Percentiles rank a stretch among this genome's conserved stretches.
These are phyloP conservation scores for Crossocerus cetratus DNA, from an alignment of 2,888 invertebrate genomes.

Conservation along the genomic window DNA sequence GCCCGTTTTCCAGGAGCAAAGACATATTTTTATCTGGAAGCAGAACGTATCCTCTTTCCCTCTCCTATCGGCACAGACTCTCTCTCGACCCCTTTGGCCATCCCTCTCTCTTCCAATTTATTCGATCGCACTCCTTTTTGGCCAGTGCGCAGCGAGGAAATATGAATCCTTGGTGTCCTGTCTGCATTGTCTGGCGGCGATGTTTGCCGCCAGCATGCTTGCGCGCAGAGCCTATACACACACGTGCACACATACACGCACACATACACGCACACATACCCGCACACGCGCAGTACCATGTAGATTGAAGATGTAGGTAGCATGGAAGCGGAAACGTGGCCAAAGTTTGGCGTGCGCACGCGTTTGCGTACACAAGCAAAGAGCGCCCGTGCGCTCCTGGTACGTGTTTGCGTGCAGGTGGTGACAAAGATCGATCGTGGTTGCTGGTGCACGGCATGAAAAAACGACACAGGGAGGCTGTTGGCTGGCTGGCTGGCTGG, in stretches of 20 bases:
- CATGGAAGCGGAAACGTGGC: constrained; percentile 21
- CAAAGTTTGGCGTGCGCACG: constrained; percentile 15
- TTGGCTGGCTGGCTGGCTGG: background rate
- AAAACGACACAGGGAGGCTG: constrained; percentile 22
- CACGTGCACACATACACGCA: too few species aligned
- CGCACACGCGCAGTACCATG: too few species aligned
- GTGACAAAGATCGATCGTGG: constrained; percentile 61
- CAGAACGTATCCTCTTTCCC: constrained; percentile 18
- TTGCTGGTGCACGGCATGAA: constrained; percentile 35
- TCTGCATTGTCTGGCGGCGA: constrained; percentile 53
- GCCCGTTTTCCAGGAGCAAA: constrained; percentile 53
- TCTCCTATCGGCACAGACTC: constrained; percentile 47
- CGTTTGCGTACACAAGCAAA: constrained; percentile 22
- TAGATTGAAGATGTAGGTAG: too few species aligned
- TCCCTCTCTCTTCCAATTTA: background rate
- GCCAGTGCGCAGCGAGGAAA: constrained; percentile 51
- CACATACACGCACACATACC: too few species aligned
- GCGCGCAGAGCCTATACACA: too few species aligned
- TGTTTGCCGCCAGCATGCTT: constrained; percentile 39
- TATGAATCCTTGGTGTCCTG: constrained; percentile 60
- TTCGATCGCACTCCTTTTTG: constrained; percentile 7
- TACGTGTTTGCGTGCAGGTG: constrained; percentile 49
- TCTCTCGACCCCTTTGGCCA: background rate
- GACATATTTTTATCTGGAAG: constrained; percentile 55
- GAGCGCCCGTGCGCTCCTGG: background rate